Conservation (phyloP, 2,113 vertebrate genomes). For the Trachemys scripta region DNA sequence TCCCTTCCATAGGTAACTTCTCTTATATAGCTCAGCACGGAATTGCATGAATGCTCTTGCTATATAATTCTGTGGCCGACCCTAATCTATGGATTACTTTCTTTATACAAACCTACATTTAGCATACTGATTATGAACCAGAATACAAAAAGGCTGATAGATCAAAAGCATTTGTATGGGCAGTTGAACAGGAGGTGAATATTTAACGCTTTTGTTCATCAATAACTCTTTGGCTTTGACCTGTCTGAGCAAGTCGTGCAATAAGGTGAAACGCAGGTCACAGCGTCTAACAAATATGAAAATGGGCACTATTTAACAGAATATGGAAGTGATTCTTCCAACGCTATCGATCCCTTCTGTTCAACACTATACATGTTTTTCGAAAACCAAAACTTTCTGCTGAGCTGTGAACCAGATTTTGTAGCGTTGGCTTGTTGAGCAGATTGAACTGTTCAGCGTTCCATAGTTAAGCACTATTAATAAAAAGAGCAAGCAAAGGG, state of each 20-base stretch:
- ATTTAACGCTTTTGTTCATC: slow-evolving; percentile 95
- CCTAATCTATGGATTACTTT: slow-evolving; percentile 58
- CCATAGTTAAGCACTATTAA: background rate
- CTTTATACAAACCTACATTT: slow-evolving; percentile 66
- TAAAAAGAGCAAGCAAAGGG: background rate
- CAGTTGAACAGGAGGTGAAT: slow-evolving; percentile 90
- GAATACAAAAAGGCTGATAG: slow-evolving; percentile 78
- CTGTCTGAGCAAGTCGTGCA: slow-evolving; percentile 92
- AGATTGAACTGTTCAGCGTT: background rate
- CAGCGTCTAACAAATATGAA: slow-evolving; percentile 93
- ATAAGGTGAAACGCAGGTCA: slow-evolving; percentile 99
- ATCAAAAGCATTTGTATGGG: slow-evolving; percentile 86
- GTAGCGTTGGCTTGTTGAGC: background rate
- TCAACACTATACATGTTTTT: background rate
- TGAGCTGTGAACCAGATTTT: background rate
- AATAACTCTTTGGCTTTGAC: slow-evolving; percentile 98
- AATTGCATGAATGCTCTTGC: background rate
- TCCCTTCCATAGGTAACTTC: slow-evolving; percentile 33
- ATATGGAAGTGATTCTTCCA: slow-evolving; percentile 23
- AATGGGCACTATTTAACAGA: slow-evolving; percentile 78
- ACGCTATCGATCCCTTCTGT: background rate
- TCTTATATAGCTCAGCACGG: background rate
- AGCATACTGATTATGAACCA: slow-evolving; percentile 75
- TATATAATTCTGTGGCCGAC: slow-evolving; percentile 16
- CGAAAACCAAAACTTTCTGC: background rate